Evolutionary conservation across 1,140 invertebrate genomes (phyloP), one percentile per base, ranked within the genome.

Genomic region (Scylla paramamosain): DNA sequence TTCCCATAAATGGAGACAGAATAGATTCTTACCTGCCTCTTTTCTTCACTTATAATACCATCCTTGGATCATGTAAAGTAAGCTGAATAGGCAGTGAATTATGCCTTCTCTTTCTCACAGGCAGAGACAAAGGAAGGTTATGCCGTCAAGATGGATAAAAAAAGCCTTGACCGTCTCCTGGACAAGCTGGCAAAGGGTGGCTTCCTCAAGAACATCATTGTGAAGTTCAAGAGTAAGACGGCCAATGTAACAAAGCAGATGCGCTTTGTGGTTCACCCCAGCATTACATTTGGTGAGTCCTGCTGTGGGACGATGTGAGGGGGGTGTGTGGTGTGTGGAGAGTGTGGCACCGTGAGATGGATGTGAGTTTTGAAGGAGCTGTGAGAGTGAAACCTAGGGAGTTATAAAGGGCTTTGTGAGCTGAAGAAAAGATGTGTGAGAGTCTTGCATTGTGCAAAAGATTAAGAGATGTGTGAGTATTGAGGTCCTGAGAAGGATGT

Each of bases 81-180:
- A 39, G 6, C 39, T 6, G 39, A 59, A 59, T 59, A 20, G 10
- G 10, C 10, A 59, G 0, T 59, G 16, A 12, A 59, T 59, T 59
- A 20, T 59, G 52, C 12, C 16, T 0, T 20, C 52, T 20, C 16
- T 59, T 59, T 77, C 32, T 92, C 45, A 82, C 95, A 97, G 97
- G 97, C 97, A 95, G 97, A 98, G 96, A 96, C 97, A 32, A 97
- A 97, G 95, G 97, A 98, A 97, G 97, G 97, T 0, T 97, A 97
- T 87, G 96, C 97, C 16, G 97, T 97, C 59, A 96, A 4, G 59
- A 97, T 98, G 31, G 98, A 98, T 96, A 97, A 97, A 91, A 98
- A 97, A 96, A 97, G 98, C 3, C 96, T 98, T 8, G 94, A 97
- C 3, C 97, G 98, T 90, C 96, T 98, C 12, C 96, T 98, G 16